Percentiles rank a stretch among this genome's conserved stretches.
phyloP scores from a whole-genome alignment of 2,113 vertebrate species.

The Casuarius casuarius region DNA sequence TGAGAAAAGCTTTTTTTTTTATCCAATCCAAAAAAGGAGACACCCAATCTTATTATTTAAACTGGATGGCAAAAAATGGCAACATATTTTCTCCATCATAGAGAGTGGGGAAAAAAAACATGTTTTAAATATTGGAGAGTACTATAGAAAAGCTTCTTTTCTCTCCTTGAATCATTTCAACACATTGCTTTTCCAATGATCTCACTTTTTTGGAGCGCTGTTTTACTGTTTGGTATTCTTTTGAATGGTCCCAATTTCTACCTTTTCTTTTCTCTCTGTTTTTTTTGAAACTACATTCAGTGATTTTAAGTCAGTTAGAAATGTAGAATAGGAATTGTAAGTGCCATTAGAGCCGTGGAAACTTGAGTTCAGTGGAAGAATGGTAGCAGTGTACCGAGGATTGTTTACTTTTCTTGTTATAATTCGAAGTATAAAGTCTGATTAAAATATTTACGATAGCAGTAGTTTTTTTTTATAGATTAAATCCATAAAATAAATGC shows the following conservation, averaged over 20 bases:
- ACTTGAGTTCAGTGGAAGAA: neutral
- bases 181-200: neutral
- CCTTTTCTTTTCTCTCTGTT: no score
- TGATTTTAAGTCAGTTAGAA: neutral
- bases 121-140: neutral
- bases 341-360: neutral
- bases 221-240: neutral
- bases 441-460: neutral
- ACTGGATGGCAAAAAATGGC: neutral
- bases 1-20: neutral
- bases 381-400: neutral
- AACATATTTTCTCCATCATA: neutral
- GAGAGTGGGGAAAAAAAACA: neutral
- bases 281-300: no score
- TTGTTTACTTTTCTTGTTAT: neutral
- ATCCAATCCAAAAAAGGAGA: neutral
- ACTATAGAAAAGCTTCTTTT: neutral
- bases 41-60: neutral
- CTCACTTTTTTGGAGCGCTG: neutral
- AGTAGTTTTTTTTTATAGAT: neutral
- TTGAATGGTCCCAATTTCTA: neutral
- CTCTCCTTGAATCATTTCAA: neutral
- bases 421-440: neutral
- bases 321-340: neutral
- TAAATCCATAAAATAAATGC: neutral